Evolutionary conservation across 2,113 vertebrate genomes (phyloP), one percentile per base, ranked within the genome.

Genomic region (Aphelocoma coerulescens): DNA sequence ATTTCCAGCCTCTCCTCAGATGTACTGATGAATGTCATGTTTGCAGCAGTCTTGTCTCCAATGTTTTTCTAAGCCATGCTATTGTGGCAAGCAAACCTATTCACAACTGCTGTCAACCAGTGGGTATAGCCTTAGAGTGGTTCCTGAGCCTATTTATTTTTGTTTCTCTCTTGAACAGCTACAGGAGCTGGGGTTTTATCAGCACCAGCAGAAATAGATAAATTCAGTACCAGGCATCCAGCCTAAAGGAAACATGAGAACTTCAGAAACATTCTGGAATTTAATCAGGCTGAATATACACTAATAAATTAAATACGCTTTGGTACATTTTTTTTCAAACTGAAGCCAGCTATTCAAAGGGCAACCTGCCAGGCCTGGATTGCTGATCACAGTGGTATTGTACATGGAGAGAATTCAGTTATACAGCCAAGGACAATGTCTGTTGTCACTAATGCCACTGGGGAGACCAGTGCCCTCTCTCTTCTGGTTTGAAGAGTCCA

Each of bases 1-100:
- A 83, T 95, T 91, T 93, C 59, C 71, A 93, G 75, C 44, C 63
- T 91, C 79, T 95, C 58, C 66, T 92, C 85, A 88, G 85, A 88
- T 59, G 44, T 52, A 16, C 79, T 68, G 71, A 83, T 75, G 86
- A 94, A 78, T 37, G 51, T 30, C 39, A 33, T 48, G 27, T 73
- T 82, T 82, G 62, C 88, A 76, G 44, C 43, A 79, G 23, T 79
- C 85, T 55, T 88, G 41, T 43, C 33, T 90, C 52, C 75, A 52
- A 19, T 72, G 39, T 33, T 93, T 90, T 90, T 72, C 57, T 85
- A 67, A 93, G n/a, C 59, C 32, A 23, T 62, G 59, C 30, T 51
- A 10, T 19, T 59, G 74, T 59, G 52, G 23, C 28, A 65, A 85
- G 71, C 17, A 95, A 88, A 57, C 33, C 58, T 83, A 21, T 35